Evolutionary conservation across 2,797 vertebrate genomes (phyloP).

Genomic region (Sebastolobus alascanus): DNA sequence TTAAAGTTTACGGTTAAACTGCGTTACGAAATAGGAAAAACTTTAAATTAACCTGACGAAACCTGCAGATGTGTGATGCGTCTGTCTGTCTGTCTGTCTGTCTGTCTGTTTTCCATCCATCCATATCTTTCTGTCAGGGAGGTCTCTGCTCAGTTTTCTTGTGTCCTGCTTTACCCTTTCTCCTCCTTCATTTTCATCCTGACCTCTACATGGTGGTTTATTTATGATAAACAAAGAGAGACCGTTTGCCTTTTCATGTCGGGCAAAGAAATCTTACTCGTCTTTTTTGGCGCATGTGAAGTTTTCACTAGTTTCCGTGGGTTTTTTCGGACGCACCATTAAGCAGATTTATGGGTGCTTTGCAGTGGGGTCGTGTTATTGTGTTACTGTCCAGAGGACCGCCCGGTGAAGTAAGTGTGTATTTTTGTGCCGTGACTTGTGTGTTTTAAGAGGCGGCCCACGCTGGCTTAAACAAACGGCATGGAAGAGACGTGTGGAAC

Average conservation of each 20-base stretch:
- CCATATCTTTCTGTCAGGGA: constrained; percentile 14
- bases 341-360: constrained; percentile 63
- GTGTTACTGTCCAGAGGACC: constrained; percentile 56
- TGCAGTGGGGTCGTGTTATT: constrained; percentile 65
- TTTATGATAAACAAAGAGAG: constrained; percentile 56
- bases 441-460: constrained; percentile 69
- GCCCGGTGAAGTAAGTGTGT: constrained; percentile 67
- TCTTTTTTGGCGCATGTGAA: constrained; percentile 25
- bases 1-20: neutral
- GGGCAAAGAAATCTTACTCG: constrained; percentile 16
- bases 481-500: constrained; percentile 73
- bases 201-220: constrained; percentile 45
- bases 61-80: neutral
- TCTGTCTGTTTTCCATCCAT: constrained; percentile 14
- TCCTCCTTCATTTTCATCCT: neutral
- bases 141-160: neutral
- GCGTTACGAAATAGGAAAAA: neutral
- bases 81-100: neutral
- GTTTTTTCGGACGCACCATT: constrained; percentile 49
- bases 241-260: constrained; percentile 47
- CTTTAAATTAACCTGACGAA: neutral
- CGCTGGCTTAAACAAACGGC: constrained; percentile 50
- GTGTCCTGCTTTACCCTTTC: constrained; percentile 21
- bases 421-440: constrained; percentile 68
- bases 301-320: constrained; percentile 38